Evolutionary conservation across 2,888 invertebrate species (phyloP).

Genomic region (Tetramorium bicarinatum): DNA sequence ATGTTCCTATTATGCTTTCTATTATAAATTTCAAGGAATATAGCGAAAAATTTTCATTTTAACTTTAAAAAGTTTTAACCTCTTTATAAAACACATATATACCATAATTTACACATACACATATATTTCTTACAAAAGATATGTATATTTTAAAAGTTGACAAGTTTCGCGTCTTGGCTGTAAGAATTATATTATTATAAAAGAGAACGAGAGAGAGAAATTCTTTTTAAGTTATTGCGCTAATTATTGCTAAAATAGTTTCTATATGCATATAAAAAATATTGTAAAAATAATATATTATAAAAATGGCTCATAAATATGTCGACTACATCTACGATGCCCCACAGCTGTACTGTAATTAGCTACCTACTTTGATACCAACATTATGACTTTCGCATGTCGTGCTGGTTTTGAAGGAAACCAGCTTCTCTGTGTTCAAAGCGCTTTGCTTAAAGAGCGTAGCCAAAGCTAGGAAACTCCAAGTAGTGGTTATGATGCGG

Average conservation of each 20-base stretch:
- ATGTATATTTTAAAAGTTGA: no score
- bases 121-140: no score
- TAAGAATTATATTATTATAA: no score
- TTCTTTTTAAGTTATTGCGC: no score
- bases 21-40: no score
- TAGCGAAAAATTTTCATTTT: no score
- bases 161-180: no score
- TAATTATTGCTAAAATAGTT: background rate
- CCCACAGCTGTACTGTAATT: constrained; percentile 35
- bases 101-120: background rate
- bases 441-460: constrained; percentile 34
- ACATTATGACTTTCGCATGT: constrained; percentile 66
- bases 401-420: constrained; percentile 53
- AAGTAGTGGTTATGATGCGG: constrained; percentile 79
- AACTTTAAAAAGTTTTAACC: no score
- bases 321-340: background rate
- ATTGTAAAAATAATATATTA: background rate
- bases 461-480: constrained; percentile 55
- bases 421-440: constrained; percentile 45
- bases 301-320: background rate
- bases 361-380: constrained; percentile 44
- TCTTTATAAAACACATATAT: no score
- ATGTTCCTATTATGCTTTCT: background rate
- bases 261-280: background rate
- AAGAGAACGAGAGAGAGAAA: background rate